Evolutionary conservation across 2,888 invertebrate species (phyloP).

Genomic region (Orthosia gracilis): DNA sequence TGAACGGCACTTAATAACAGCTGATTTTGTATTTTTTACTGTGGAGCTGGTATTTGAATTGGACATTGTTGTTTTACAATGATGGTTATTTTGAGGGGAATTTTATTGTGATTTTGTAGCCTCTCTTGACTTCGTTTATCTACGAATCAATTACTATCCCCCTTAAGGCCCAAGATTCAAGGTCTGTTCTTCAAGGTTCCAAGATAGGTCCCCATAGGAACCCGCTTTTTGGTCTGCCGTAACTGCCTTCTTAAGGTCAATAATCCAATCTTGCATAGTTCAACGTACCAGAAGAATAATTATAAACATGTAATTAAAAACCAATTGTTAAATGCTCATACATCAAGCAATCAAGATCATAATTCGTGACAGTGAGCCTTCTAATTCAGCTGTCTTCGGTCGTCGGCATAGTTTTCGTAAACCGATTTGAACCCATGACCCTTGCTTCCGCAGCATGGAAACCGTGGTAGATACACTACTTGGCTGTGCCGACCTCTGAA

Average conservation of each 20-base stretch:
- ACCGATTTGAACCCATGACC: constrained; percentile 80
- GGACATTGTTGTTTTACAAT: constrained; percentile 22
- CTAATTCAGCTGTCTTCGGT: constrained; percentile 70
- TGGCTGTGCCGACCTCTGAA: constrained; percentile 67
- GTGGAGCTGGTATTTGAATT: constrained; percentile 17
- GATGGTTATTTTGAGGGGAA: neutral
- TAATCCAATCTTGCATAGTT: constrained; percentile 19
- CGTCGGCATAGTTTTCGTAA: constrained; percentile 73
- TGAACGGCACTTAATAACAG: constrained; percentile 39
- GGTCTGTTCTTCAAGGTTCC: neutral
- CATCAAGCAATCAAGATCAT: constrained; percentile 61
- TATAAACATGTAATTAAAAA: constrained; percentile 56
- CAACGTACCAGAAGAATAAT: constrained; percentile 43
- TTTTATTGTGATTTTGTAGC: constrained; percentile 1
- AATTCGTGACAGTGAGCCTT: constrained; percentile 66
- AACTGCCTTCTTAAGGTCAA: neutral
- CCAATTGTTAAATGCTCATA: constrained; percentile 57
- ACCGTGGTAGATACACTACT: constrained; percentile 56
- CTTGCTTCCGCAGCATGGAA: constrained; percentile 73
- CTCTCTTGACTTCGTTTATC: neutral
- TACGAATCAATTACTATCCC: neutral
- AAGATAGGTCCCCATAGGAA: neutral
- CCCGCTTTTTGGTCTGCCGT: neutral
- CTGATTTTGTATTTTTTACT: constrained; percentile 37
- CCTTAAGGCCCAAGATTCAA: too few relatives aligned